A percentile compares a stretch with the other conserved stretches of the same genome.
These are phyloP conservation scores for Eilema griseolum DNA, from an alignment of 2,888 invertebrate genomes.

Conservation along the genomic window DNA sequence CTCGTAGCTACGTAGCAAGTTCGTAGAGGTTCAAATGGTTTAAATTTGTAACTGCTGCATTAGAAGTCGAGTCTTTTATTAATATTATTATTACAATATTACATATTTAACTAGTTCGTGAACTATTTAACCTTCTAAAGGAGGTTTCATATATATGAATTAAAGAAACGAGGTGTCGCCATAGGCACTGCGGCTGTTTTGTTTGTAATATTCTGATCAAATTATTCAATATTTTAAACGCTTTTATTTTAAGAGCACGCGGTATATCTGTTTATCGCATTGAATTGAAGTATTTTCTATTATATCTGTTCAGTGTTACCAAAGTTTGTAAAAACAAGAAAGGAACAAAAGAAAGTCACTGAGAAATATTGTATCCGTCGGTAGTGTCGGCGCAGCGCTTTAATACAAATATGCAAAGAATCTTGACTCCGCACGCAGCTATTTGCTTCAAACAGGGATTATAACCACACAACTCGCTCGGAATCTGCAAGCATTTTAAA, in stretches of 20 bases:
- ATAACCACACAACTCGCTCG: not conserved
- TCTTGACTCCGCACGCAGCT: not conserved
- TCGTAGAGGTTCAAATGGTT: conserved; percentile 55
- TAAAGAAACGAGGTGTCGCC: not conserved
- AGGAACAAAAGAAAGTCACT: not conserved
- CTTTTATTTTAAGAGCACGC: not conserved
- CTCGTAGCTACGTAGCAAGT: conserved; percentile 59
- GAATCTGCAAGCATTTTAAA: not conserved
- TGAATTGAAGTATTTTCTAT: not conserved
- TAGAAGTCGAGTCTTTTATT: not conserved
- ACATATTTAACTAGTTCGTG: not conserved
- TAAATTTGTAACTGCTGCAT: conserved; percentile 53
- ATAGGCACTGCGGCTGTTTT: not conserved
- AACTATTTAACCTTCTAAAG: not conserved
- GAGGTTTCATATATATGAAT: not conserved
- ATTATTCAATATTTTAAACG: not conserved
- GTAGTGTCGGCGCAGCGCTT: not conserved
- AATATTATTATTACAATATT: not conserved
- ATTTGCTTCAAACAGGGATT: not conserved
- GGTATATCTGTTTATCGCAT: not conserved
- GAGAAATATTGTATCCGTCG: conserved; percentile 4
- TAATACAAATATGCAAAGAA: conserved; percentile 1
- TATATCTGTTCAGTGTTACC: not conserved
- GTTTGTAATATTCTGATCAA: not conserved
- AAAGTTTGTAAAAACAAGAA: not conserved